Evolutionary conservation across 1,140 invertebrate genomes (phyloP).

Genomic region (Meloidogyne chitwoodi): DNA sequence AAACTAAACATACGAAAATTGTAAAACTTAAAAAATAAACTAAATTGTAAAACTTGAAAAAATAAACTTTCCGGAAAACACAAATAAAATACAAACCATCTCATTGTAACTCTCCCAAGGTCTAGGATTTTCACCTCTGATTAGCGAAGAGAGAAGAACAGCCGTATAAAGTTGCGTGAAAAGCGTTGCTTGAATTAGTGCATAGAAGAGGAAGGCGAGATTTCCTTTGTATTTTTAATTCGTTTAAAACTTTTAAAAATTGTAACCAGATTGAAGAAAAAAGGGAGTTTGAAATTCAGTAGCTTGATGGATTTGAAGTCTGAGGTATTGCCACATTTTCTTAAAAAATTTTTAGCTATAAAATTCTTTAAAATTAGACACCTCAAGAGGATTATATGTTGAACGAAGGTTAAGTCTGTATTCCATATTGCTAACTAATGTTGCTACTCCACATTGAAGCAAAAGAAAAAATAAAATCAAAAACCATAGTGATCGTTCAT

Average conservation of each 20-base stretch:
- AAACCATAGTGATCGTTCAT: constrained; percentile 32
- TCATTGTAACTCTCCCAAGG: constrained; percentile 39
- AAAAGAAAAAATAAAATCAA: constrained; percentile 26
- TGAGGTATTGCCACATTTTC: constrained; percentile 42
- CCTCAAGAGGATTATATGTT: constrained; percentile 36
- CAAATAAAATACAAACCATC: background rate
- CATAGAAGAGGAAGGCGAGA: constrained; percentile 37
- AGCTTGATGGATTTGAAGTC: constrained; percentile 37
- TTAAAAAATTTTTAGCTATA: background rate
- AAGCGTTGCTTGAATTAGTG: constrained; percentile 35
- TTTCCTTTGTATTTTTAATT: constrained; percentile 18
- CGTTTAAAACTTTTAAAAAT: background rate
- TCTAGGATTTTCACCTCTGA: constrained; percentile 35
- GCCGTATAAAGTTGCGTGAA: constrained; percentile 40
- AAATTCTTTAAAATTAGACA: constrained; percentile 5
- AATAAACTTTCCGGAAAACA: constrained; percentile 9
- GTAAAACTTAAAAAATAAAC: no score
- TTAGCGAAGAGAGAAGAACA: constrained; percentile 35
- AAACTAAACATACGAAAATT: background rate
- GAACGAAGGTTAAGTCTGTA: constrained; percentile 15
- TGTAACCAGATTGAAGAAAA: constrained; percentile 22
- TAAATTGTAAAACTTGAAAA: background rate
- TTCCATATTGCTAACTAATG: constrained; percentile 31
- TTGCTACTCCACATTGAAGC: constrained; percentile 31
- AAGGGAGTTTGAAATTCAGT: constrained; percentile 42